phyloP scores from a whole-genome alignment of 2,113 vertebrate genomes.

The Scomber colias region DNA sequence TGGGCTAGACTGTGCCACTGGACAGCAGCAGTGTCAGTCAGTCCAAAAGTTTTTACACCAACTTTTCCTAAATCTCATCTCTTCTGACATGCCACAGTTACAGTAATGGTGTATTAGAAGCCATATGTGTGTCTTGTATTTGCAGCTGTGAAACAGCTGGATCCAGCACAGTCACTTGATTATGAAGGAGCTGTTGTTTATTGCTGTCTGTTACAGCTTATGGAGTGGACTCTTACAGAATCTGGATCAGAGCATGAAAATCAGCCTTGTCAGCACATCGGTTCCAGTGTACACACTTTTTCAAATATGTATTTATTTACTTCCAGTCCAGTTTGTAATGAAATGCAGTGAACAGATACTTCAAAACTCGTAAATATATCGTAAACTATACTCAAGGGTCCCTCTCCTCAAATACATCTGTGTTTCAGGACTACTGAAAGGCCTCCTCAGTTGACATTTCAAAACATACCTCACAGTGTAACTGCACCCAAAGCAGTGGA shows the following conservation, averaged over 20 bases:
- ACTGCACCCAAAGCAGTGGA: constrained; percentile 48
- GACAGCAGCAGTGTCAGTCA: not conserved
- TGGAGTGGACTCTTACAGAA: constrained; percentile 32
- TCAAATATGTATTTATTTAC: not conserved
- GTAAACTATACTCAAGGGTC: not conserved
- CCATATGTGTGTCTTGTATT: constrained; percentile 39
- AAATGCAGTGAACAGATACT: not conserved
- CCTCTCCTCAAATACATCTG: constrained; percentile 1
- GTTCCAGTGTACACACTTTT: not conserved
- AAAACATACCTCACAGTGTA: constrained; percentile 7
- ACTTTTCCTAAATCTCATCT: constrained; percentile 3
- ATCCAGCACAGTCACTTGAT: constrained; percentile 53
- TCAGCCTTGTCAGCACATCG: not conserved
- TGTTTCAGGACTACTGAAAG: constrained; percentile 6
- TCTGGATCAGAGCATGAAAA: constrained; percentile 23
- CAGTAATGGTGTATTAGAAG: constrained; percentile 23
- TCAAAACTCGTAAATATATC: not conserved
- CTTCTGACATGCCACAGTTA: not conserved
- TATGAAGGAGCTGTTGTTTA: constrained; percentile 58
- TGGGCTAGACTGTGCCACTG: not conserved
- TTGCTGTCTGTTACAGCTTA: constrained; percentile 36
- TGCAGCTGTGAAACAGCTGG: constrained; percentile 74
- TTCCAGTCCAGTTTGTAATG: not conserved
- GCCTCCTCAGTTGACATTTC: constrained; percentile 62
- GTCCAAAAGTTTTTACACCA: not conserved